Base-by-base conservation (phyloP, 2,888 invertebrate species). In the Napeogenes inachia region DNA sequence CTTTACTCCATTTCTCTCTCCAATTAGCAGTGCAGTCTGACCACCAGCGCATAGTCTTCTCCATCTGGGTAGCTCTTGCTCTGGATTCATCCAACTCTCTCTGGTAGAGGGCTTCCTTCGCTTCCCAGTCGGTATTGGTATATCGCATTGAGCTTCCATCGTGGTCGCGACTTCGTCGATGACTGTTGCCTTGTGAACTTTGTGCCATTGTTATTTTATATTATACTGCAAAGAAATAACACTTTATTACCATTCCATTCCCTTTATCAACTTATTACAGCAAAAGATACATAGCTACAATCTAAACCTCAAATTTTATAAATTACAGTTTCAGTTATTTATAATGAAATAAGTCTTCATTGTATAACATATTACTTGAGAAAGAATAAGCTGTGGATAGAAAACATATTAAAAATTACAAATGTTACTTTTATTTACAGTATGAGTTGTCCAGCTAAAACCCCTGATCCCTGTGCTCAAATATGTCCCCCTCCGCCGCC, bases 21-120 rank as follows among this genome's bases (percentile, higher is more conserved):
- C 99, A 59, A 96, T 98, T 99, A 95, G 98, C 97, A 0, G 99
- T 99, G 82, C 99, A 99, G 81, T 99, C 99, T 0, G 98, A 98
- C 99, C 99, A 99, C 99, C 99, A 99, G 64, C 98, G 92, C 98
- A 99, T 99, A 0, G 99, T 99, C 85, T 99, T 99, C 83, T 99
- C 99, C 99, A 99, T 99, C 86, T 99, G 99, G 0, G 98, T 95
- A 13, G 98, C 98, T 67, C 99, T 89, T 4, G 98, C 97, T 70
- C 98, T 92, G 0, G 98, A 98, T 79, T 99, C 99, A 77, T 99
- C 98, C 69, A 99, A 89, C 81, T 99, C 99, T 56, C 97, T 90
- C 75, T 87, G 87, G 71, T 84, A 89, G n/a, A 84, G 81, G 0
- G 94, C 94, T 86, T 95, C 95, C 81, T 94, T 95, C 56, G 94